Evolutionary conservation across 1,140 invertebrate species (phyloP).

Genomic region (Aleiodes sp.): DNA sequence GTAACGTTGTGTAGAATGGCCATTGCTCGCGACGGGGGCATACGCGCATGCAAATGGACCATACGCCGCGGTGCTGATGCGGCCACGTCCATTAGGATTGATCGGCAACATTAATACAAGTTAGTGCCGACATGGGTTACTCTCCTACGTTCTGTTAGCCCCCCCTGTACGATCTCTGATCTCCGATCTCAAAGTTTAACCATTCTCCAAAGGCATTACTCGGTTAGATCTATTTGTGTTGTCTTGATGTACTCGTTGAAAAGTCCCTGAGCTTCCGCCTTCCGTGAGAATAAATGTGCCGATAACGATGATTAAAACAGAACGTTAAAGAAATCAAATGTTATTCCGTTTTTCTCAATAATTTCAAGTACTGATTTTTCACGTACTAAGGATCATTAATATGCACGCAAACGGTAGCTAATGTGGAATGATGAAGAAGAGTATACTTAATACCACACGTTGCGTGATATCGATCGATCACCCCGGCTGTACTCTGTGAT

Average conservation of each 20-base stretch:
- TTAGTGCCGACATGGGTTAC: conserved; percentile 62
- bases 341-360: not conserved
- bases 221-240: not conserved
- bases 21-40: conserved; percentile 16
- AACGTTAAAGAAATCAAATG: not conserved
- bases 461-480: conserved; percentile 34
- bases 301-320: not conserved
- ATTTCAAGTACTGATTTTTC: not conserved
- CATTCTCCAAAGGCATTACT: conserved; percentile 22
- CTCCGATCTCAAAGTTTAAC: conserved; percentile 29
- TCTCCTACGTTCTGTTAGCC: conserved; percentile 31
- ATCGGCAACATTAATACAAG: conserved; percentile 65
- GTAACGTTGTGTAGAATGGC: not conserved
- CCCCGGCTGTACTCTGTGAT: not conserved
- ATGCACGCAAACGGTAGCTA: conserved; percentile 24
- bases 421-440: not conserved
- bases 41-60: conserved; percentile 56
- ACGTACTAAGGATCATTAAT: conserved; percentile 12
- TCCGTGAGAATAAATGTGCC: conserved; percentile 18
- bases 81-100: conserved; percentile 63
- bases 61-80: conserved; percentile 50
- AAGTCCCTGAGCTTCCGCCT: conserved; percentile 10
- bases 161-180: conserved; percentile 45
- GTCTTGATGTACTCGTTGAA: not conserved
- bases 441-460: conserved; percentile 5